phyloP scores from a whole-genome alignment of 1,140 invertebrate species.

The Macrocentrus cingulum region DNA sequence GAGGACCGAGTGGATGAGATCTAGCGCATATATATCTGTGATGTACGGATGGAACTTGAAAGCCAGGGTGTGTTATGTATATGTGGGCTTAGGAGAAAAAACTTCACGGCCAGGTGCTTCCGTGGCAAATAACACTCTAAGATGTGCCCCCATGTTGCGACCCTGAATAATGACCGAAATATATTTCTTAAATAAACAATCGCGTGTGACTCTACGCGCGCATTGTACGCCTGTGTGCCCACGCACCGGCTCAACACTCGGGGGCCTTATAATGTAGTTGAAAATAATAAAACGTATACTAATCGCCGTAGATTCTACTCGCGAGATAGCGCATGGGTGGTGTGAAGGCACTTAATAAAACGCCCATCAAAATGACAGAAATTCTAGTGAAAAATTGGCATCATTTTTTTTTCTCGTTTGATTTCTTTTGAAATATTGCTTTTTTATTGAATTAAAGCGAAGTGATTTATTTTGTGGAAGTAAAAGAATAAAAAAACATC shows the following conservation, averaged over 20 bases:
- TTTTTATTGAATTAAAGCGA: too few relatives aligned
- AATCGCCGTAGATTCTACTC: conserved; percentile 27
- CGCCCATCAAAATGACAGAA: conserved; percentile 22
- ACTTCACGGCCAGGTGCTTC: conserved; percentile 30
- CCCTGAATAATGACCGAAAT: conserved; percentile 55
- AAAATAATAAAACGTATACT: conserved; percentile 13
- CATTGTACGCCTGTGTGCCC: conserved; percentile 32
- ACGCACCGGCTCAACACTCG: conserved; percentile 28
- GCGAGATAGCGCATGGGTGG: conserved; percentile 26
- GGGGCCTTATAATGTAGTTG: conserved; percentile 11
- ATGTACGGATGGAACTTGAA: conserved; percentile 15
- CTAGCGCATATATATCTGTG: conserved; percentile 25
- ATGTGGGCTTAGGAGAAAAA: conserved; percentile 10
- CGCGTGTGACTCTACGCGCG: conserved; percentile 38
- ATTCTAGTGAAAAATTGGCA: conserved; percentile 4
- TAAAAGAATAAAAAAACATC: too few relatives aligned
- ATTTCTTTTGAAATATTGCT: too few relatives aligned
- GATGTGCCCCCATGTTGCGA: conserved; percentile 28
- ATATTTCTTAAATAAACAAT: conserved; percentile 56
- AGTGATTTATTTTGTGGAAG: too few relatives aligned
- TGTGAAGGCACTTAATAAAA: conserved; percentile 5
- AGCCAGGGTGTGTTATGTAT: not conserved
- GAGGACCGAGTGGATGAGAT: conserved; percentile 39
- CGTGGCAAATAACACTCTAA: conserved; percentile 6
- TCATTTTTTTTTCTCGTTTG: too few relatives aligned